These are phyloP conservation scores for Drosophila pachea DNA, from an alignment of 1,140 invertebrate species.

Conservation along the genomic window DNA sequence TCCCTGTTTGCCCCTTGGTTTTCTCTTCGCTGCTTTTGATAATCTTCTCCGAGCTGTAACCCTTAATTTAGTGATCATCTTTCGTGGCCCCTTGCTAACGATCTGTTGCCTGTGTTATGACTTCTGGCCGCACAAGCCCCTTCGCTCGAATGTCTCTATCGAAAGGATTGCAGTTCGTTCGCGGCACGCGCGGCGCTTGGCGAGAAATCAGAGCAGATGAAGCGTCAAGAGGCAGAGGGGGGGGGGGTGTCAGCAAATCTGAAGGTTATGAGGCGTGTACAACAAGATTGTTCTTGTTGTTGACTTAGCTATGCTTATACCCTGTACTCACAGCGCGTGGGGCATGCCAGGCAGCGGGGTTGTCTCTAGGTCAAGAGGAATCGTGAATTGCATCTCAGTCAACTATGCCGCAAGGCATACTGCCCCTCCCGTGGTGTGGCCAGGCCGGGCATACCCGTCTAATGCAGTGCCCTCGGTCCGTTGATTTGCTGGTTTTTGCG, in stretches of 20 bases:
- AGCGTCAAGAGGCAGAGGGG: conserved; percentile 10
- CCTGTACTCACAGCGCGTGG: too few relatives aligned
- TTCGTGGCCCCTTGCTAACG: conserved; percentile 28
- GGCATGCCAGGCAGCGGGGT: too few relatives aligned
- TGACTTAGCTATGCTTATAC: too few relatives aligned
- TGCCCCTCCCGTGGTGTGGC: too few relatives aligned
- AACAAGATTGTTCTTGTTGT: too few relatives aligned
- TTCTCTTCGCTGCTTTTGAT: conserved; percentile 22
- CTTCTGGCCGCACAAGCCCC: conserved; percentile 31
- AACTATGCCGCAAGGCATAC: too few relatives aligned
- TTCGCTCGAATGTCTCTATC: conserved; percentile 37
- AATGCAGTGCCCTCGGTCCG: background rate
- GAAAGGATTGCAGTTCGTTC: conserved; percentile 46
- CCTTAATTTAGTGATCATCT: conserved; percentile 70
- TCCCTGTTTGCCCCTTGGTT: conserved; percentile 5
- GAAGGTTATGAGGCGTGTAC: too few relatives aligned
- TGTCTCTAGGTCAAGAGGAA: too few relatives aligned
- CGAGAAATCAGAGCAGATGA: conserved; percentile 64
- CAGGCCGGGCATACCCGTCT: background rate
- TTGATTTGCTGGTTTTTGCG: conserved; percentile 16
- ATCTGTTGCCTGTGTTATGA: conserved; percentile 19
- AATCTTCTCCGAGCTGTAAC: conserved; percentile 49
- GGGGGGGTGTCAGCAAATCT: too few relatives aligned
- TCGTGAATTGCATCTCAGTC: too few relatives aligned
- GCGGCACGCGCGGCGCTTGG: conserved; percentile 47